Percentiles rank a stretch among this genome's conserved stretches.
Conservation (phyloP, 2,113 vertebrate genomes). For the Cricetomys ansorgei region DNA sequence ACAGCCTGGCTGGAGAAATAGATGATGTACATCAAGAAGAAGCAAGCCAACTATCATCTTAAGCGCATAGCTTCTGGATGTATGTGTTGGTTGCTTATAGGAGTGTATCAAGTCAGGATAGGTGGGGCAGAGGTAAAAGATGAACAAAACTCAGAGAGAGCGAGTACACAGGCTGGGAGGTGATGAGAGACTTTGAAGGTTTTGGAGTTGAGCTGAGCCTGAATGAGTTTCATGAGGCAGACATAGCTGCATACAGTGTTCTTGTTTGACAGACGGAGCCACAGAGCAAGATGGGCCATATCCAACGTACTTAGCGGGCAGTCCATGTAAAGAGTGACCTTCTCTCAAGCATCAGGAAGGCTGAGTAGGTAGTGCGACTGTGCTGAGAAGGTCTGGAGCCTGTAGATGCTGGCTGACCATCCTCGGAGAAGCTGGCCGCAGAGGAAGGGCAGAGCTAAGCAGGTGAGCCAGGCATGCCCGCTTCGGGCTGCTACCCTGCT, state of each 20-base stretch:
- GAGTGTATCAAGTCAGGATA: background rate
- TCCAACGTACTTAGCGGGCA: background rate
- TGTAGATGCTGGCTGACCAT: background rate
- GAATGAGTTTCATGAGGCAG: background rate
- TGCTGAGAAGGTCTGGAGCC: background rate
- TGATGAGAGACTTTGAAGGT: background rate
- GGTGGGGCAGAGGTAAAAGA: background rate
- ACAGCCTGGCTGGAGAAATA: background rate
- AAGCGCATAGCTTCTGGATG: background rate
- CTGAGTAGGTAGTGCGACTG: rapidly evolving
- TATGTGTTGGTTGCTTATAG: background rate
- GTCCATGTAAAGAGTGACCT: background rate
- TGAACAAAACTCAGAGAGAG: background rate
- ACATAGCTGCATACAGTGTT: background rate
- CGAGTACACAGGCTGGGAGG: too few species aligned
- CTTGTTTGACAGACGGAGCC: background rate
- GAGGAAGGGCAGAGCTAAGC: background rate
- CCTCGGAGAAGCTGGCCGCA: rapidly evolving
- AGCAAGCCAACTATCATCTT: background rate
- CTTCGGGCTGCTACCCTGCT: background rate
- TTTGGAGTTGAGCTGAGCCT: background rate
- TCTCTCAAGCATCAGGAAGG: background rate
- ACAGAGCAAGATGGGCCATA: rapidly evolving
- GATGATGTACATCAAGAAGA: background rate
- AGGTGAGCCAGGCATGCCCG: too few species aligned